A percentile compares a stretch with the other conserved stretches of the same genome.
Conservation (phyloP, 2,113 vertebrate genomes). For the Odontophorus gujanensis region DNA sequence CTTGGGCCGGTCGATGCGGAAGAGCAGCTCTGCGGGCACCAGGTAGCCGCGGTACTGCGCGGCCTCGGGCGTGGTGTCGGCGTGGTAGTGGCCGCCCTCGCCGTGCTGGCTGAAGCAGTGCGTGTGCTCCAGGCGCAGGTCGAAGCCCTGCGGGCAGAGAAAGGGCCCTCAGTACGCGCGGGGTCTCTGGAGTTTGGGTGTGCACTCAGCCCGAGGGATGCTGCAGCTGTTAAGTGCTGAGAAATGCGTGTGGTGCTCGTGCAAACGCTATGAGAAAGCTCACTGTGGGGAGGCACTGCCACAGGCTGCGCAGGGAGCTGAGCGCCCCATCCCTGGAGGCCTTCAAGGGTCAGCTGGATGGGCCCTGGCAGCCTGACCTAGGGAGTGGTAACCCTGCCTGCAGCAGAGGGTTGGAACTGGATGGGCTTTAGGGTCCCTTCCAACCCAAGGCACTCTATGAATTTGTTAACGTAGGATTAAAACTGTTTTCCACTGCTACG, state of each 20-base stretch:
- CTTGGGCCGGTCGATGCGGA: conserved; percentile 89
- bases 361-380: neutral
- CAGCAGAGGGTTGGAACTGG: neutral
- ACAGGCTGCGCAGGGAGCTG: neutral
- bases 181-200: neutral
- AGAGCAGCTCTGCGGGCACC: conserved; percentile 89
- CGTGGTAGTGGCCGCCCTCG: conserved; percentile 95
- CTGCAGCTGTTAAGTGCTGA: neutral
- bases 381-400: too few relatives aligned
- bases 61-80: conserved; percentile 90
- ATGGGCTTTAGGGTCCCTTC: neutral
- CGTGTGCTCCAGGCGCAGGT: conserved; percentile 92
- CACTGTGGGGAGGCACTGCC: too few relatives aligned
- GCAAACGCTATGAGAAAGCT: too few relatives aligned
- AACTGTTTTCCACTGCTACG: neutral
- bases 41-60: conserved; percentile 94
- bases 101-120: conserved; percentile 95
- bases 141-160: conserved; percentile 85
- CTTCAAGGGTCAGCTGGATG: too few relatives aligned
- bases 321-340: neutral
- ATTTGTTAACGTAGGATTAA: neutral
- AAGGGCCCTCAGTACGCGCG: accelerated
- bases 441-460: neutral
- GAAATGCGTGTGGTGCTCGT: neutral
- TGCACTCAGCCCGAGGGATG: accelerated